Percentiles rank a stretch among this genome's conserved stretches.
phyloP scores from a whole-genome alignment of 2,113 vertebrate species.

The Microcebus ravelobensis region DNA sequence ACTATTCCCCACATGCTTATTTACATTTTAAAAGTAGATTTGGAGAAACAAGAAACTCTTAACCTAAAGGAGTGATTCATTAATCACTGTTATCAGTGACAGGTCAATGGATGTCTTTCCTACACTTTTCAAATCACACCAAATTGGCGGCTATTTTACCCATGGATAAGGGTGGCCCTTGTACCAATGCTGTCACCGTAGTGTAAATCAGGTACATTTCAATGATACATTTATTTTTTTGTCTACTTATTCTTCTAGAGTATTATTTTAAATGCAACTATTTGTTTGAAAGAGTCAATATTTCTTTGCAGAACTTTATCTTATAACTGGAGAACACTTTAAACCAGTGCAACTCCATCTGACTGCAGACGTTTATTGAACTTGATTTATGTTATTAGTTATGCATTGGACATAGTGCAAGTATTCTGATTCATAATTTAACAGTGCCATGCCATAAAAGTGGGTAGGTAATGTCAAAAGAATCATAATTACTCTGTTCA shows the following conservation, averaged over 20 bases:
- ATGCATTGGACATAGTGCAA: background rate
- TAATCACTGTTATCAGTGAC: background rate
- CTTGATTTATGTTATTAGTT: background rate
- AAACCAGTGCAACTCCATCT: background rate
- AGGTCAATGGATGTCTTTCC: background rate
- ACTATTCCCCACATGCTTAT: background rate
- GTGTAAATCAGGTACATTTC: background rate
- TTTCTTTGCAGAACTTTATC: background rate
- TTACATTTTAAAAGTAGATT: background rate
- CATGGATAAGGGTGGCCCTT: background rate
- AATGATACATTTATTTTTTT: background rate
- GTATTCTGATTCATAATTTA: background rate
- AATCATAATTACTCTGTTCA: background rate
- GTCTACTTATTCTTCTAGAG: background rate
- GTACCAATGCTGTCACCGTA: background rate
- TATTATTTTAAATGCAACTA: background rate
- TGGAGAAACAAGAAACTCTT: background rate
- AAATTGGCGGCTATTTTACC: background rate
- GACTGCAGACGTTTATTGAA: background rate
- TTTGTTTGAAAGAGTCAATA: background rate
- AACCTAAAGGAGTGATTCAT: background rate
- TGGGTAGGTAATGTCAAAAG: background rate
- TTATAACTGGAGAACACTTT: background rate
- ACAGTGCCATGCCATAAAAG: background rate
- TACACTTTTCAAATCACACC: background rate